Conservation (phyloP, 2,797 vertebrate genomes). For the Nannoperca obscura region DNA sequence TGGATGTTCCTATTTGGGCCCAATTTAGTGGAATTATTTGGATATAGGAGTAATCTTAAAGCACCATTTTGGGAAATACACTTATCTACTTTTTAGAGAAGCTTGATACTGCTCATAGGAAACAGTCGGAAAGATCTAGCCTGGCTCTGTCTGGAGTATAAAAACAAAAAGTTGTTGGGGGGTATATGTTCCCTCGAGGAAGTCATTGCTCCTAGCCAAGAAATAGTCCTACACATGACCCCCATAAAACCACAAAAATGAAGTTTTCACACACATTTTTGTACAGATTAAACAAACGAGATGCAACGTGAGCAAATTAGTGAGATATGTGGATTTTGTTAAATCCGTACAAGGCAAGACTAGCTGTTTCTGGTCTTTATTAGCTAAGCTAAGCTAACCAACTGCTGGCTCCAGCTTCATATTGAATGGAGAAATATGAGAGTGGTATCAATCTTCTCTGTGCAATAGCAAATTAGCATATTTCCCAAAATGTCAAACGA, state of each 20-base stretch:
- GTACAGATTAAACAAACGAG: neutral
- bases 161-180: slow-evolving; percentile 1
- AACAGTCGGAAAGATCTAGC: neutral
- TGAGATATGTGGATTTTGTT: slow-evolving; percentile 1
- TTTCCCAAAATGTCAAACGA: slow-evolving; percentile 18
- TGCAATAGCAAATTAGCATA: neutral
- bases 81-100: neutral
- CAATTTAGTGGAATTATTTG: slow-evolving; percentile 12
- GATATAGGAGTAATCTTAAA: neutral
- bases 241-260: neutral
- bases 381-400: neutral
- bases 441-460: neutral
- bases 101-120: neutral
- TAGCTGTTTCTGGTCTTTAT: slow-evolving; percentile 1
- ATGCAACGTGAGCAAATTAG: neutral
- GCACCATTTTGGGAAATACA: slow-evolving; percentile 6
- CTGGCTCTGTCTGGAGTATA: neutral
- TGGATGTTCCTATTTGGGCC: neutral
- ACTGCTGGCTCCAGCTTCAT: neutral
- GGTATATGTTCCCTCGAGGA: no score
- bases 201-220: slow-evolving; percentile 13
- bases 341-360: neutral
- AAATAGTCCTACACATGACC: neutral
- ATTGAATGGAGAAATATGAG: neutral
- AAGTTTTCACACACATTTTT: neutral